Conservation (phyloP, 2,797 vertebrate genomes). For the Tapirus indicus region DNA sequence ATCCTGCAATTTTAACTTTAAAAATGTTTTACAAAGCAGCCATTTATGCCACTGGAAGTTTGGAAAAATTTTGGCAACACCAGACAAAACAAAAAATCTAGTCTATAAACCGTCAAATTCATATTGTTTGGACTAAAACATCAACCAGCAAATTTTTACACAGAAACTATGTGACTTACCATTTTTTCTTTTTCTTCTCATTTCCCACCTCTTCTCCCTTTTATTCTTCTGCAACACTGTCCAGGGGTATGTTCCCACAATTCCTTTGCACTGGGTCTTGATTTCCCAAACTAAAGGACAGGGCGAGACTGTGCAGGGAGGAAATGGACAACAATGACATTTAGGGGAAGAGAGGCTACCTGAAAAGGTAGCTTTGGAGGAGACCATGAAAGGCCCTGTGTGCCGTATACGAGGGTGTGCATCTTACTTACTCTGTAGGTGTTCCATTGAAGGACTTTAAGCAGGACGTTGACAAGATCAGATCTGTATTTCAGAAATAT, state of each 20-base stretch:
- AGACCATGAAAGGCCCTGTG: background rate
- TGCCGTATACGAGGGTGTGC: background rate
- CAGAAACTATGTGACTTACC: background rate
- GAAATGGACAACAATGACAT: background rate
- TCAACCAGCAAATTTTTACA: slow-evolving; percentile 30
- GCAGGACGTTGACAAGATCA: background rate
- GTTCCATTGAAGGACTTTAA: background rate
- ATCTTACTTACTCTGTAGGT: background rate
- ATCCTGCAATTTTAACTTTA: background rate
- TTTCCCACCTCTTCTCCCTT: background rate
- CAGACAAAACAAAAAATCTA: background rate
- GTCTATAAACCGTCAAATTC: background rate
- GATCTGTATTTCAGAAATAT: background rate
- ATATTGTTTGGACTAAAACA: slow-evolving; percentile 4
- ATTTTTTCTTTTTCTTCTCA: background rate
- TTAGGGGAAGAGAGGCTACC: background rate
- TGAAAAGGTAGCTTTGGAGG: background rate
- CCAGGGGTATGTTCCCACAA: background rate
- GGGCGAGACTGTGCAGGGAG: background rate
- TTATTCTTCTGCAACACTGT: background rate
- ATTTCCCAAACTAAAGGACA: background rate
- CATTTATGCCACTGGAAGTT: background rate
- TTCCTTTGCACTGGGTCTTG: background rate
- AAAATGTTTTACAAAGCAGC: background rate
- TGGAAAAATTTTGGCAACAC: background rate